Percentiles rank a stretch among this genome's conserved stretches.
phyloP scores from a whole-genome alignment of 2,113 vertebrate genomes.

The Daubentonia madagascariensis region DNA sequence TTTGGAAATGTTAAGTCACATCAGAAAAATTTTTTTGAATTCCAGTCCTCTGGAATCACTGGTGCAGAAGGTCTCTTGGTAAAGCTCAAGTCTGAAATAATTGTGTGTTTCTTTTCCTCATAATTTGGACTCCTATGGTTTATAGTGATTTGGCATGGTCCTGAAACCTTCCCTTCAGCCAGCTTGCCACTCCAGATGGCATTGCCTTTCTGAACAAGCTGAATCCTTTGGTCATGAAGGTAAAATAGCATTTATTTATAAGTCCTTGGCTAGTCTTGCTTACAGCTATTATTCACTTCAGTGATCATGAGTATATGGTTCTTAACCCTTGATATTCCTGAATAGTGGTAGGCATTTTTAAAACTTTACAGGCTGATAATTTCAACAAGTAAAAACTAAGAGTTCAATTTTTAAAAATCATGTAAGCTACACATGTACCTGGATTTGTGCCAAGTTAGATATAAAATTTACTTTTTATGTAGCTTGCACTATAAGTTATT shows the following conservation, averaged over 20 bases:
- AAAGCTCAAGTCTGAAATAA: constrained; percentile 57
- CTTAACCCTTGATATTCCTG: constrained; percentile 29
- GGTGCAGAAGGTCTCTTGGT: constrained; percentile 41
- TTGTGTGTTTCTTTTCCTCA: constrained; percentile 42
- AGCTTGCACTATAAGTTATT: not conserved
- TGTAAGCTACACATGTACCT: not conserved
- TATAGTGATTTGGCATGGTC: constrained; percentile 45
- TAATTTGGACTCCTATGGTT: constrained; percentile 57
- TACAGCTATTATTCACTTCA: constrained; percentile 39
- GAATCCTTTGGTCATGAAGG: constrained; percentile 45
- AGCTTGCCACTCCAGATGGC: constrained; percentile 64
- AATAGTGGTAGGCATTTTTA: not conserved
- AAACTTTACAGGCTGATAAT: not conserved
- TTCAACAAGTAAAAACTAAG: not conserved
- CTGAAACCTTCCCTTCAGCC: constrained; percentile 19
- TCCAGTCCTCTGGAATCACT: constrained; percentile 34
- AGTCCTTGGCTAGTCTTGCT: constrained; percentile 44
- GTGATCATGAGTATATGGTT: not conserved
- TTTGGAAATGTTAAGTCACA: constrained; percentile 39
- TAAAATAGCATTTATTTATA: constrained; percentile 61
- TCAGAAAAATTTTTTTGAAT: constrained; percentile 35
- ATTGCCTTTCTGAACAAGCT: constrained; percentile 54
- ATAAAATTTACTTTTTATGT: not conserved
- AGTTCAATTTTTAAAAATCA: not conserved
- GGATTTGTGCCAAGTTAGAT: not conserved